Evolutionary conservation across 2,888 invertebrate species (phyloP).

Genomic region (Latrodectus elegans): DNA sequence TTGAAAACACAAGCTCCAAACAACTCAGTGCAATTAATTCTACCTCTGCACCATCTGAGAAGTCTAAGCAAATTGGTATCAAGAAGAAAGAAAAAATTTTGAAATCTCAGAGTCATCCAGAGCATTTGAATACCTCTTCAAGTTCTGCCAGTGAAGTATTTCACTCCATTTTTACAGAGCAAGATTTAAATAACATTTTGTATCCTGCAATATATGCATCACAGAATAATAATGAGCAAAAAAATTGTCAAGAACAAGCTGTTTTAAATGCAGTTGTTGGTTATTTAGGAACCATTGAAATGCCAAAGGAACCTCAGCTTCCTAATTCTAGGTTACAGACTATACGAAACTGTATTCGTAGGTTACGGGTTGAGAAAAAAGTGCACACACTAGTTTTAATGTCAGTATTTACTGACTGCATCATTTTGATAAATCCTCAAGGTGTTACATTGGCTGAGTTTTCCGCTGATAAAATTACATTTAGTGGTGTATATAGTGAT

Average conservation of each 20-base stretch:
- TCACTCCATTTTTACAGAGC: slow-evolving; percentile 72
- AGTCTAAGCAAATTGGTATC: slow-evolving; percentile 29
- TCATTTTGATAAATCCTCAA: slow-evolving; percentile 86
- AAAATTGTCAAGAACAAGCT: slow-evolving; percentile 46
- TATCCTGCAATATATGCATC: slow-evolving; percentile 72
- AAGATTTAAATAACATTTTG: slow-evolving; percentile 73
- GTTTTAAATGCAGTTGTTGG: slow-evolving; percentile 84
- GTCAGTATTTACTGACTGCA: slow-evolving; percentile 85
- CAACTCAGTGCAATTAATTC: background rate
- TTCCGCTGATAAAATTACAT: slow-evolving; percentile 88
- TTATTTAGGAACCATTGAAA: slow-evolving; percentile 96
- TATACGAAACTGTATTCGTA: slow-evolving; percentile 89
- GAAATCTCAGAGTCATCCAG: slow-evolving; percentile 60
- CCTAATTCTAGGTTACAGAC: slow-evolving; percentile 79
- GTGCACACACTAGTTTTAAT: slow-evolving; percentile 86
- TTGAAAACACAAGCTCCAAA: slow-evolving; percentile 7
- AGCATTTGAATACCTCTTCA: slow-evolving; percentile 56
- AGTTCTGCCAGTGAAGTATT: slow-evolving; percentile 66
- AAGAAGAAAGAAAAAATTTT: slow-evolving; percentile 59
- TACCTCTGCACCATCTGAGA: slow-evolving; percentile 43
- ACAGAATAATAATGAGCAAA: slow-evolving; percentile 54
- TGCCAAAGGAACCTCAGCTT: slow-evolving; percentile 80
- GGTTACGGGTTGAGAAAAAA: slow-evolving; percentile 90
- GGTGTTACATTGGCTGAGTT: slow-evolving; percentile 89
- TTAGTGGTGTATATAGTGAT: slow-evolving; percentile 91